These are phyloP conservation scores for Anabacerthia variegaticeps DNA, from an alignment of 2,797 vertebrate genomes.

Conservation along the genomic window DNA sequence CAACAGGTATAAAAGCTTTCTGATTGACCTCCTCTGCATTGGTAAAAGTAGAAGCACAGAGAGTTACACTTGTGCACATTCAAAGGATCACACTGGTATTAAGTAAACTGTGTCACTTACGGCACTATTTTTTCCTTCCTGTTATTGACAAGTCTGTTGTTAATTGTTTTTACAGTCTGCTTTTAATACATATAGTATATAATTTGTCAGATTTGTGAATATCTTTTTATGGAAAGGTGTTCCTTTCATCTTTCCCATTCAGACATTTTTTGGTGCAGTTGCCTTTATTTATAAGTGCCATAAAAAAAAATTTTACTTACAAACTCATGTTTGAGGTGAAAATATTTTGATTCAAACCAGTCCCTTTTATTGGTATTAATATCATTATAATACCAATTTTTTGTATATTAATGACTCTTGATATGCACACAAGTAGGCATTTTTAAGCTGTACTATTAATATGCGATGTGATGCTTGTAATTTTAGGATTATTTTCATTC, in stretches of 20 bases:
- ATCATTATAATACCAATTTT: background rate
- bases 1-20: constrained; percentile 85
- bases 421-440: background rate
- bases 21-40: constrained; percentile 8
- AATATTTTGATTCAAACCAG: background rate
- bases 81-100: background rate
- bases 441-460: background rate
- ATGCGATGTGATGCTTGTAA: constrained; percentile 13
- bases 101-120: background rate
- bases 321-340: background rate
- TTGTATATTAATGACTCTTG: background rate
- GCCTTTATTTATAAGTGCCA: background rate
- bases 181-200: background rate
- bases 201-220: background rate
- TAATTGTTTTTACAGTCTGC: background rate
- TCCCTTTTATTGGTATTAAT: background rate
- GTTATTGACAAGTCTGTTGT: background rate
- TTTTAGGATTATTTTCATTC: constrained; percentile 90
- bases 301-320: background rate
- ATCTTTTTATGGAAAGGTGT: background rate
- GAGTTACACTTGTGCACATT: background rate
- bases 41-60: background rate
- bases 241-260: background rate
- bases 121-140: background rate
- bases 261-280: background rate